Base-by-base conservation (phyloP, 2,888 invertebrate species). In the Cancer borealis region DNA sequence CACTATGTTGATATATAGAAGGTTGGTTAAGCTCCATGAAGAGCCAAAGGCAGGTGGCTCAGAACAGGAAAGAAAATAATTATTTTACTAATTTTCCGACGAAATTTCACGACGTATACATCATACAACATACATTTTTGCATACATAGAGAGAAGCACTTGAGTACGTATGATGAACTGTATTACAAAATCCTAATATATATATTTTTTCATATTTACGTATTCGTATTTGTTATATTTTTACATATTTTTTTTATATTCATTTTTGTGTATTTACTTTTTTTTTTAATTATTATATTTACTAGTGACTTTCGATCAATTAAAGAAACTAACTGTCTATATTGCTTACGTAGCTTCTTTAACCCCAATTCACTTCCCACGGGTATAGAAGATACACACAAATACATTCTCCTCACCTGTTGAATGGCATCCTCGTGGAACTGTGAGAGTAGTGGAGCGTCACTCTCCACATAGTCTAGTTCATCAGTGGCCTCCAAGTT, bases 351-450 rank as follows among this genome's bases (percentile, higher is more conserved):
- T 39, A 39, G 39, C 39, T 39, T 39, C 17, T 60, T 21, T 60
- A 21, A 4, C 21, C 21, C 21, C 21, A 21, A 17, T 17, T 60
- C 60, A 21, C 10, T 17, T 60, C 21, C 60, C 21, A 60, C 21
- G n/a, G n/a, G 10, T 73, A 6, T n/a, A 21, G 66, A 66, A 8
- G 45, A 2, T 8, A 88, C n/a, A 46, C 1, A 46, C 39, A 14
- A 46, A 46, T 47, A 46, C 66, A 14, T 73, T 21, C 89, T 47
- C 46, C 94, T 93, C 94, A 97, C 97, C 97, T 97, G 98, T 96
- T 97, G 97, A 21, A 98, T 97, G 1, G 98, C 98, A 96, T 98
- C 98, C 96, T 98, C 98, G 96, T 98, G 98, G 96, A 98, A 98
- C 96, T 98, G 98, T 91, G 98, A 98, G 45, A 98, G 97, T 2